Percentiles rank a stretch among this genome's conserved stretches.
phyloP scores from a whole-genome alignment of 2,888 invertebrate species.

The Campoplex nolae region DNA sequence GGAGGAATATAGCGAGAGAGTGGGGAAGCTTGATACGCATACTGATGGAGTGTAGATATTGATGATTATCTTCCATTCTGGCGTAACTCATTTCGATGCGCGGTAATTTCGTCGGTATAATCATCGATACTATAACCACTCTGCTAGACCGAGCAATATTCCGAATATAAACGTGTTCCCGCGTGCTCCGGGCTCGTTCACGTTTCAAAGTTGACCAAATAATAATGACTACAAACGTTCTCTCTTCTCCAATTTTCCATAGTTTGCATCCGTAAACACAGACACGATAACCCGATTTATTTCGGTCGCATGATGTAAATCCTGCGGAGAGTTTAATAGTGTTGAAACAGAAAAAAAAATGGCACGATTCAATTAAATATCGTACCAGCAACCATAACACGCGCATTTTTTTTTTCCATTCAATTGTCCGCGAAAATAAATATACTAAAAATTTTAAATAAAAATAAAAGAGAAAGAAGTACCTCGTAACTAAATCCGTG shows the following conservation, averaged over 20 bases:
- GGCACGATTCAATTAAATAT: slow-evolving; percentile 33
- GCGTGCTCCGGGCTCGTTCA: background rate
- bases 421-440: slow-evolving; percentile 1
- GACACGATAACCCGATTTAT: slow-evolving; percentile 46
- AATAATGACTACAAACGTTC: slow-evolving; percentile 46
- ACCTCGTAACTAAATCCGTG: slow-evolving; percentile 12
- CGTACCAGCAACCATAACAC: background rate
- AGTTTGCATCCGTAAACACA: slow-evolving; percentile 45
- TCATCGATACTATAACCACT: slow-evolving; percentile 63
- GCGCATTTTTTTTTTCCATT: slow-evolving; percentile 2
- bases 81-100: slow-evolving; percentile 63
- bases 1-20: background rate
- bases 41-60: slow-evolving; percentile 61
- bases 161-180: slow-evolving; percentile 38
- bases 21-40: slow-evolving; percentile 42
- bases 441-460: background rate
- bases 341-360: background rate
- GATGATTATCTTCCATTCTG: slow-evolving; percentile 63
- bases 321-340: background rate
- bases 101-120: slow-evolving; percentile 64
- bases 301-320: background rate
- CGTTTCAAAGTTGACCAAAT: slow-evolving; percentile 59
- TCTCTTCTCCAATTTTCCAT: slow-evolving; percentile 49
- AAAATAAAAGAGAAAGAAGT: background rate
- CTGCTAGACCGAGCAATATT: slow-evolving; percentile 49